Evolutionary conservation across 1,140 invertebrate species (phyloP).

Genomic region (Hycleus phaleratus): DNA sequence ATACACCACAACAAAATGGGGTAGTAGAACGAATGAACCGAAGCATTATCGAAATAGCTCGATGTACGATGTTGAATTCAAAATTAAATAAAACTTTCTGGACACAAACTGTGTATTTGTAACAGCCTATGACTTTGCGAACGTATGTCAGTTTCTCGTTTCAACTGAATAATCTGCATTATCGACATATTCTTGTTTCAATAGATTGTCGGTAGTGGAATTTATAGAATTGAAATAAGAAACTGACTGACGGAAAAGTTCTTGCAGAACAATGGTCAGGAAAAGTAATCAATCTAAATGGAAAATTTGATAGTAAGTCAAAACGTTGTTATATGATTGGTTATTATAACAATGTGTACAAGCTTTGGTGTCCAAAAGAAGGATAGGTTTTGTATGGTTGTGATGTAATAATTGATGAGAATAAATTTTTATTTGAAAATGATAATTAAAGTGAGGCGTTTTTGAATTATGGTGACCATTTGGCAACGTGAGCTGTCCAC

Average conservation of each 20-base stretch:
- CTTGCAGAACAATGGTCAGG: too few species aligned
- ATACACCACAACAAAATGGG: slow-evolving; percentile 42
- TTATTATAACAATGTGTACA: slow-evolving; percentile 3
- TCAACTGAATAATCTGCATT: too few species aligned
- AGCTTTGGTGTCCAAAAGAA: slow-evolving; percentile 1
- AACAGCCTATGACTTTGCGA: too few species aligned
- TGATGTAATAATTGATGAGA: slow-evolving; percentile 5
- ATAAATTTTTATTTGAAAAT: neutral
- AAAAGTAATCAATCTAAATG: too few species aligned
- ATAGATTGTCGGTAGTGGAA: too few species aligned
- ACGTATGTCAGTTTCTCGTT: too few species aligned
- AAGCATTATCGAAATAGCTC: slow-evolving; percentile 35
- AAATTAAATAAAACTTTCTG: slow-evolving; percentile 36
- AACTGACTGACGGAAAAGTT: too few species aligned
- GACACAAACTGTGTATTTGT: slow-evolving; percentile 41
- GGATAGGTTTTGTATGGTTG: neutral
- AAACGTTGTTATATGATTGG: neutral
- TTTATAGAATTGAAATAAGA: slow-evolving; percentile 9
- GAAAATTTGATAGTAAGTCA: slow-evolving; percentile 16
- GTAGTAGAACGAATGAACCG: slow-evolving; percentile 40
- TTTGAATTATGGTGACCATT: too few species aligned
- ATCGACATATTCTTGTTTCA: too few species aligned
- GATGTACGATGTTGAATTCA: slow-evolving; percentile 34
- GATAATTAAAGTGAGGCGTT: neutral
- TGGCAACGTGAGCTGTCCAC: too few species aligned